phyloP scores from a whole-genome alignment of 1,140 invertebrate genomes.

The Triops cancriformis region DNA sequence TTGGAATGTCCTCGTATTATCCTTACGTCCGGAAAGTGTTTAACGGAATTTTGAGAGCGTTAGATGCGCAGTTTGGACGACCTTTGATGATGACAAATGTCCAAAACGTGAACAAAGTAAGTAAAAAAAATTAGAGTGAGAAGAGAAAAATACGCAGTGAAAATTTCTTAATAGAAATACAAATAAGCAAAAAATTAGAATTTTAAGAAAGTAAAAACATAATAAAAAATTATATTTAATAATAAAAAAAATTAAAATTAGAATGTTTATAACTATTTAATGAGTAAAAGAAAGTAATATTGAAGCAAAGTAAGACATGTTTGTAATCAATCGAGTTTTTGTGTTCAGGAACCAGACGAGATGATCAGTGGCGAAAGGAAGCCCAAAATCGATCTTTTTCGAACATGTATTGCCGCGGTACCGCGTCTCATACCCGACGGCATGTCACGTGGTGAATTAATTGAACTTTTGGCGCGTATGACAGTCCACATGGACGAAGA shows the following conservation, averaged over 20 bases:
- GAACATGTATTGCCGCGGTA: constrained; percentile 96
- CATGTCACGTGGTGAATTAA: constrained; percentile 85
- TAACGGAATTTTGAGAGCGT: constrained; percentile 85
- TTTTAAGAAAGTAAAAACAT: too few species aligned
- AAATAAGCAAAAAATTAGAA: too few species aligned
- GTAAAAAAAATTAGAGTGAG: too few species aligned
- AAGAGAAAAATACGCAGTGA: too few species aligned
- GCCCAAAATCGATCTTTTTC: constrained; percentile 92
- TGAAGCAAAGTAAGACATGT: too few species aligned
- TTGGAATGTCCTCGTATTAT: constrained; percentile 95
- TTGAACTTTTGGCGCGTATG: constrained; percentile 81
- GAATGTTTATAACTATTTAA: too few species aligned
- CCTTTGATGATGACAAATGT: constrained; percentile 92
- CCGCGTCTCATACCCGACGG: constrained; percentile 94
- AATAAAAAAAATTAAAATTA: too few species aligned
- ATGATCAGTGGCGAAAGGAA: constrained; percentile 96
- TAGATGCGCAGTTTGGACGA: constrained; percentile 93
- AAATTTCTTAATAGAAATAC: background rate
- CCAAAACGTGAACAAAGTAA: constrained; percentile 82
- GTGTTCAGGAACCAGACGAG: constrained; percentile 69
- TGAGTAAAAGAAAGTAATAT: too few species aligned
- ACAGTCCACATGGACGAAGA: constrained; percentile 92
- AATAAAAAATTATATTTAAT: too few species aligned
- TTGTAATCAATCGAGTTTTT: background rate
- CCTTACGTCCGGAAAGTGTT: constrained; percentile 90